These are phyloP conservation scores for Ceratitis capitata DNA, from an alignment of 1,140 invertebrate genomes.

Conservation along the genomic window DNA sequence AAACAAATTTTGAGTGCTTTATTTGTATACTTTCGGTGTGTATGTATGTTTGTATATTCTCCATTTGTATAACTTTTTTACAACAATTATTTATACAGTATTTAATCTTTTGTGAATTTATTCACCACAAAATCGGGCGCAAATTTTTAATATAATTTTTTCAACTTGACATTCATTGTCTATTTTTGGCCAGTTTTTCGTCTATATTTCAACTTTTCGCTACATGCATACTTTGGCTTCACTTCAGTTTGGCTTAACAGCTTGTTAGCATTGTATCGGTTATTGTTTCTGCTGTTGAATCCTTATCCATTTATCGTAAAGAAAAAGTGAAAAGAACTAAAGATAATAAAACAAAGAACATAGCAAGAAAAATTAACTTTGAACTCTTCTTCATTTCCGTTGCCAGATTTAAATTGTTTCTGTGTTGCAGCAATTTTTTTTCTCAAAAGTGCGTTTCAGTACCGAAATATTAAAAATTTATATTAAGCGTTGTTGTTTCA, in stretches of 20 bases:
- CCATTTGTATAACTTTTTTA: neutral
- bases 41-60: neutral
- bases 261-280: constrained; percentile 1
- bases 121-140: neutral
- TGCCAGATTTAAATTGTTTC: neutral
- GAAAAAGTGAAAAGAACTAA: neutral
- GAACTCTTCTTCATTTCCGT: neutral
- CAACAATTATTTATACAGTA: neutral
- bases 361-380: too few relatives aligned
- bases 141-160: neutral
- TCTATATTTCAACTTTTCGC: neutral
- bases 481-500: neutral
- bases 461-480: neutral
- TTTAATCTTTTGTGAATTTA: neutral
- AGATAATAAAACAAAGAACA: neutral
- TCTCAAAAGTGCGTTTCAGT: neutral
- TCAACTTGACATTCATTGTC: neutral
- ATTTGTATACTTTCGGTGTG: neutral
- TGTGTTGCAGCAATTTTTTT: neutral
- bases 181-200: neutral
- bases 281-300: neutral
- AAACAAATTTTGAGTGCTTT: neutral
- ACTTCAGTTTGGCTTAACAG: neutral
- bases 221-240: neutral
- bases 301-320: neutral